phyloP scores from a whole-genome alignment of 1,140 invertebrate genomes.

The Ceratitis capitata region DNA sequence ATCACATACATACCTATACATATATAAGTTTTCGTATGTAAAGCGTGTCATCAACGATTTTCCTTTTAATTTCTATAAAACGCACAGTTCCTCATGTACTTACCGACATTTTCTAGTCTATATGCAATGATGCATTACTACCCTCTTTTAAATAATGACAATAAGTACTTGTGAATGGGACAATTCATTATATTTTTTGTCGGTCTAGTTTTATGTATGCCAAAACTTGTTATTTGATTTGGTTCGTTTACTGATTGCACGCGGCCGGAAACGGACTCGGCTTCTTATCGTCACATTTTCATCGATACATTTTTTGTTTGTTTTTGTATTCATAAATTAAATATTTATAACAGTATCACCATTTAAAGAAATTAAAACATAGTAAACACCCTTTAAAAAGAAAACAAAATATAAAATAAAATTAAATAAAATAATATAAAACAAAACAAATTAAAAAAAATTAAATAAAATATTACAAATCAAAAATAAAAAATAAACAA shows the following conservation, averaged over 20 bases:
- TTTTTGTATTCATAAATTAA: not conserved
- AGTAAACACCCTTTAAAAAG: too few species aligned
- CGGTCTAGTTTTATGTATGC: not conserved
- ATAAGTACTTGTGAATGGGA: constrained; percentile 44
- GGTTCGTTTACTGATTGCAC: constrained; percentile 60
- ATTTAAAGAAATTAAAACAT: too few species aligned
- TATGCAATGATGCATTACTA: constrained; percentile 10
- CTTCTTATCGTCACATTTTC: constrained; percentile 63
- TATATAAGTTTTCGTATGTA: too few species aligned
- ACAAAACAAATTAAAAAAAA: too few species aligned
- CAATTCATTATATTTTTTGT: constrained; percentile 33
- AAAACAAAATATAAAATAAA: too few species aligned
- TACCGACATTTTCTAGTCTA: not conserved
- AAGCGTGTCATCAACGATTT: not conserved
- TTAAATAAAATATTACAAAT: too few species aligned
- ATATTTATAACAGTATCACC: too few species aligned
- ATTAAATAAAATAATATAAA: too few species aligned
- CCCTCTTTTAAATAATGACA: not conserved
- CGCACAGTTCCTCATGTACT: constrained; percentile 37
- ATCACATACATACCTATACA: too few species aligned
- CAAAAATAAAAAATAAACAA: too few species aligned
- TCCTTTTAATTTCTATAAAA: constrained; percentile 28
- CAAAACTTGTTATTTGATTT: constrained; percentile 52
- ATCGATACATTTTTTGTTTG: constrained; percentile 54
- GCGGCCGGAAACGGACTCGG: constrained; percentile 64